These are phyloP conservation scores for Crocidura indochinensis DNA, from an alignment of 2,797 vertebrate genomes.

Conservation along the genomic window DNA sequence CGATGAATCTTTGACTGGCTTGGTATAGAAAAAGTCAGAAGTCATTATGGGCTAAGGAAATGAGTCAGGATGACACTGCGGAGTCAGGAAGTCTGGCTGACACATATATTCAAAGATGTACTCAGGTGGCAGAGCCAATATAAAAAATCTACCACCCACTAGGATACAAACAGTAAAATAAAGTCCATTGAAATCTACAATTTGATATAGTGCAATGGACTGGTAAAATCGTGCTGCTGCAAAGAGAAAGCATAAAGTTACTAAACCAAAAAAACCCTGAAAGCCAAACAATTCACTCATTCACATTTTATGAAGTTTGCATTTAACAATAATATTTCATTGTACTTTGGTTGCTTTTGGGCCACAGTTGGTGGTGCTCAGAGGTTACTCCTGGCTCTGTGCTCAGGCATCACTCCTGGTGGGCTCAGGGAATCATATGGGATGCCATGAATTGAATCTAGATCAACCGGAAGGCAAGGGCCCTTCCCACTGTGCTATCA, in stretches of 20 bases:
- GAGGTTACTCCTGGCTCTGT: too few species aligned
- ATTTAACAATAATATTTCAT: not conserved
- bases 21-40: slow-evolving; percentile 18
- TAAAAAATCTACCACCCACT: slow-evolving; percentile 18
- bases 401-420: too few species aligned
- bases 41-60: not conserved
- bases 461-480: too few species aligned
- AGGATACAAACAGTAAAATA: slow-evolving; percentile 34
- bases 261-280: too few species aligned
- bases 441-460: too few species aligned
- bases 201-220: slow-evolving; percentile 36
- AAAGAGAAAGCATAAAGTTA: not conserved
- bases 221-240: slow-evolving; percentile 43
- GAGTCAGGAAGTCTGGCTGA: not conserved
- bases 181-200: slow-evolving; percentile 17
- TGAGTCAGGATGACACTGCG: not conserved
- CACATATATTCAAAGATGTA: slow-evolving; percentile 33
- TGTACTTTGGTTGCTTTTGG: too few species aligned
- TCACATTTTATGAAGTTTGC: not conserved
- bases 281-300: slow-evolving; percentile 41
- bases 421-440: too few species aligned
- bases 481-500: too few species aligned
- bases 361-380: too few species aligned
- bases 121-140: not conserved
- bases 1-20: slow-evolving; percentile 32